These are phyloP conservation scores for Heliconius sara DNA, from an alignment of 2,888 invertebrate genomes.

Conservation along the genomic window DNA sequence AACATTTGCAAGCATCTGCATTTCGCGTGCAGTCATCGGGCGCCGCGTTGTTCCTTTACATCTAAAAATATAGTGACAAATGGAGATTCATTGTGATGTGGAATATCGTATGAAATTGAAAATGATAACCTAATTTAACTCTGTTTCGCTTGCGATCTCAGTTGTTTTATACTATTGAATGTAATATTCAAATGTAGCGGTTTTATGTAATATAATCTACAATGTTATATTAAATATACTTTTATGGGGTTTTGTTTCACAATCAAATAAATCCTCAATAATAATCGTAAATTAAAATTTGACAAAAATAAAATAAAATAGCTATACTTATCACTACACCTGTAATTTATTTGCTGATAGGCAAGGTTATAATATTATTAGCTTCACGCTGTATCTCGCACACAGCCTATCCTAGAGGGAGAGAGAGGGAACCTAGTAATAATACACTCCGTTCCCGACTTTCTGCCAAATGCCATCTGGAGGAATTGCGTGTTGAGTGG, in stretches of 20 bases:
- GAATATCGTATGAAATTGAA: background rate
- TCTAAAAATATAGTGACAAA: background rate
- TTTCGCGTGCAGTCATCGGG: background rate
- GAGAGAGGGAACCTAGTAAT: no score
- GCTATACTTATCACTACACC: background rate
- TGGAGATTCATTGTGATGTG: background rate
- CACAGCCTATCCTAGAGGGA: no score
- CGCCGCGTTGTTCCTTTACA: background rate
- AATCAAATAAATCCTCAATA: no score
- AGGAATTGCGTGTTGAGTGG: no score
- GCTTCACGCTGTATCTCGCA: no score
- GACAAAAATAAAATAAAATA: no score
- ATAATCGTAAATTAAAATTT: no score
- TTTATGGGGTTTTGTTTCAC: no score
- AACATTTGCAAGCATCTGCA: background rate
- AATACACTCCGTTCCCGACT: no score
- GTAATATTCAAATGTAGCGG: background rate
- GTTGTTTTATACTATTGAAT: background rate
- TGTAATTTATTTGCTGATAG: background rate
- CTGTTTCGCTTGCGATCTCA: background rate
- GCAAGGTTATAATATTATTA: background rate
- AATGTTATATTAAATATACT: no score
- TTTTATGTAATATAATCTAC: background rate
- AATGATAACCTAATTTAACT: slow-evolving; percentile 4
- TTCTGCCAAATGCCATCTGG: no score